Evolutionary conservation across 2,113 vertebrate species (phyloP).

Genomic region (Calidris pygmaea): DNA sequence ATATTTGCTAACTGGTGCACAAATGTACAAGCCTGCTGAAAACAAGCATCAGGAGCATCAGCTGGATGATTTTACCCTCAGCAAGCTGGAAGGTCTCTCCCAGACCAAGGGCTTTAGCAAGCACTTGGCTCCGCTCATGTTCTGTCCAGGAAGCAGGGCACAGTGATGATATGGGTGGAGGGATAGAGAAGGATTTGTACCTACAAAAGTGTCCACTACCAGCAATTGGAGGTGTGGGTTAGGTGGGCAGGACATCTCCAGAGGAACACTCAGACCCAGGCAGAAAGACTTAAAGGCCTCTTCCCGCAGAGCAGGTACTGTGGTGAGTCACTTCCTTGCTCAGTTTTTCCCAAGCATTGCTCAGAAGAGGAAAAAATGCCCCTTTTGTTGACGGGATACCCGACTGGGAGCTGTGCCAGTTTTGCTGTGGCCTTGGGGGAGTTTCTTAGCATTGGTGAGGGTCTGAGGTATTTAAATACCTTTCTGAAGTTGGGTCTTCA

Average conservation of each 20-base stretch:
- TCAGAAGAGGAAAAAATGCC: not conserved
- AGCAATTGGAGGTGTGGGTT: not conserved
- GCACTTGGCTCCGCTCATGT: accelerated
- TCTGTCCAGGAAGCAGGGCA: not conserved
- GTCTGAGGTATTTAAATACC: not conserved
- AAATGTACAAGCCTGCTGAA: not conserved
- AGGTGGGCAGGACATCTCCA: not conserved
- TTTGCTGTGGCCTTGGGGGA: not conserved
- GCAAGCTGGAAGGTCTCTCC: accelerated
- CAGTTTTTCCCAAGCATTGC: constrained; percentile 15
- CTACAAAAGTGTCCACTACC: not conserved
- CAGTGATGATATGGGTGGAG: not conserved
- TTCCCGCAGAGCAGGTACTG: not conserved
- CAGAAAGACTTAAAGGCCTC: not conserved
- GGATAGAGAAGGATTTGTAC: not conserved
- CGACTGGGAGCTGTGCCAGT: constrained; percentile 3
- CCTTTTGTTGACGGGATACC: not conserved
- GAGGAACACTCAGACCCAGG: not conserved
- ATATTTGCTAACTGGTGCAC: not conserved
- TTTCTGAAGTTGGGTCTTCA: not conserved
- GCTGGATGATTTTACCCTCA: not conserved
- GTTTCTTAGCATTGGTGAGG: not conserved
- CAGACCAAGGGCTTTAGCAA: not conserved
- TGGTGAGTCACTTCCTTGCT: not conserved
- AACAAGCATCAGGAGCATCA: accelerated